A percentile compares a stretch with the other conserved stretches of the same genome.
phyloP scores from a whole-genome alignment of 2,888 invertebrate species.

The Temnothorax unifasciatus region DNA sequence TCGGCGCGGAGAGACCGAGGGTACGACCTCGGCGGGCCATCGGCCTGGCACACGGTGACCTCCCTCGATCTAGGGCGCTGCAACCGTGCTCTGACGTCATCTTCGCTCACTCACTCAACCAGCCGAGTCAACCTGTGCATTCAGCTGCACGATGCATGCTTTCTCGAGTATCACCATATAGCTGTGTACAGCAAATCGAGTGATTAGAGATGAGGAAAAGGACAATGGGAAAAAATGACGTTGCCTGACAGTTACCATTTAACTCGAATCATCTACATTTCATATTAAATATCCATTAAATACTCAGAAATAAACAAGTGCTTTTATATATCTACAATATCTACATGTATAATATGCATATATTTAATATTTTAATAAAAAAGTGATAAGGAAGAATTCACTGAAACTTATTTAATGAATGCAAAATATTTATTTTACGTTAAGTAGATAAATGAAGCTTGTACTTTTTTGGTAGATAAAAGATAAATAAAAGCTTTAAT shows the following conservation, averaged over 20 bases:
- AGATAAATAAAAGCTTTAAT: background rate
- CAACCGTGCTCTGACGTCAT: conserved; percentile 85
- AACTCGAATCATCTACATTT: conserved; percentile 1
- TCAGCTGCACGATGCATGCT: conserved; percentile 77
- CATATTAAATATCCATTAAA: background rate
- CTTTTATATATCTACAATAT: background rate
- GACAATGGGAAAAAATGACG: conserved; percentile 14
- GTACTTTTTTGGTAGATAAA: background rate
- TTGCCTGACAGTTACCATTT: background rate
- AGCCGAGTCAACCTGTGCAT: conserved; percentile 81
- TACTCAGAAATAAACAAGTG: background rate
- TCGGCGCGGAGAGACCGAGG: conserved; percentile 78
- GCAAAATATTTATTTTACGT: background rate
- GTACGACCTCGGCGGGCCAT: conserved; percentile 86
- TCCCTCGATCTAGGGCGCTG: conserved; percentile 86
- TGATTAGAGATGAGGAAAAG: conserved; percentile 54
- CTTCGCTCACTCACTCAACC: conserved; percentile 78
- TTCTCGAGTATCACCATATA: conserved; percentile 70
- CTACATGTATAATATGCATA: no score
- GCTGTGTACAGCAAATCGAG: background rate
- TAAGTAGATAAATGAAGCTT: background rate
- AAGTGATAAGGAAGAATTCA: background rate
- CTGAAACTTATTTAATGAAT: background rate
- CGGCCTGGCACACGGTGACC: conserved; percentile 86
- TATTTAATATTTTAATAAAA: conserved; percentile 6